Conservation (phyloP, 2,113 vertebrate species). For the Balaeniceps rex region DNA sequence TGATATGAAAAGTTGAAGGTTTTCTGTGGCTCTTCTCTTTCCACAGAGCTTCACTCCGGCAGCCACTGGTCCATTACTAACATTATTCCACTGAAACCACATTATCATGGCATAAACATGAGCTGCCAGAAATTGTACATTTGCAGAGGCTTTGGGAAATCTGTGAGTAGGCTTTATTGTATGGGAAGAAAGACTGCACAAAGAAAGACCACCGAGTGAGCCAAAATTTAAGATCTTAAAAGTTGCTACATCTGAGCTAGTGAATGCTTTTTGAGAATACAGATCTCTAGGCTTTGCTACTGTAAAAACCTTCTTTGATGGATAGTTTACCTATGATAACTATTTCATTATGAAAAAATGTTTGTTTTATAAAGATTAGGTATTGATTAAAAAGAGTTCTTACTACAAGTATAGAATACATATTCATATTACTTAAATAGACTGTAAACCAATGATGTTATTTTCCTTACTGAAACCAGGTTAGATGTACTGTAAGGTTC, state of each 20-base stretch:
- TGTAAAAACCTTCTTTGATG: background rate
- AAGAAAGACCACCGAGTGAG: background rate
- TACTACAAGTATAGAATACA: background rate
- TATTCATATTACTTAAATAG: background rate
- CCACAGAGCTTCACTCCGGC: background rate
- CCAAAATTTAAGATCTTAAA: background rate
- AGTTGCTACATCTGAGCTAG: background rate
- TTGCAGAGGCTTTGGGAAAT: background rate
- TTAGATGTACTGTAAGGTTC: background rate
- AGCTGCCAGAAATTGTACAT: background rate
- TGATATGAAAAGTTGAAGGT: background rate
- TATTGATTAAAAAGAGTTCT: background rate
- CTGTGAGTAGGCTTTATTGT: background rate
- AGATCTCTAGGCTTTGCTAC: background rate
- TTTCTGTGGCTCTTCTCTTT: background rate
- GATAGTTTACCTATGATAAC: background rate
- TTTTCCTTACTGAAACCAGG: background rate
- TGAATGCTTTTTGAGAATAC: background rate
- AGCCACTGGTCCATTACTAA: background rate
- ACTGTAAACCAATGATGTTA: background rate
- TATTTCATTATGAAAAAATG: background rate
- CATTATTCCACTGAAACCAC: background rate
- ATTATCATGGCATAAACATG: background rate
- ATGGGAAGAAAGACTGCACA: background rate
- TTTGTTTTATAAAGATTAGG: background rate